Base-by-base conservation (phyloP, 2,797 vertebrate species). In the Myripristis murdjan region DNA sequence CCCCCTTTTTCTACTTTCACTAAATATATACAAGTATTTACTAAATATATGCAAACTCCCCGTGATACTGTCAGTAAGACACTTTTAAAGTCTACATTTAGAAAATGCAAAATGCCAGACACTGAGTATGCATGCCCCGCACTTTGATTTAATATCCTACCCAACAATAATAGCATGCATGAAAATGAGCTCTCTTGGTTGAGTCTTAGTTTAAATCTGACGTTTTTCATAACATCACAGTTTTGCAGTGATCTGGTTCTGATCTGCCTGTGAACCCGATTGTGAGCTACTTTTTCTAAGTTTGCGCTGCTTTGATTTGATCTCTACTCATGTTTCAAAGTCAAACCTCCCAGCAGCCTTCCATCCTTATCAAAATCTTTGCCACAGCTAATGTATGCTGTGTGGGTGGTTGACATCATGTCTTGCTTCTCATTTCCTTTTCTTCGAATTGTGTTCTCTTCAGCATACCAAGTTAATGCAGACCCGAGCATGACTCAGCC, bases 341-440 rank as follows among this genome's bases (percentile, higher is more conserved):
- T 59, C 53, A 73, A 43, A 49, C 20, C 48, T 78, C 64, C 12
- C n/a, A 33, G 59, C 33, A 48, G 31, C 9, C 35, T 54, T 49
- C 11, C 44, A 51, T 46, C 24, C 16, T 6, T 5, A 20, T 58
- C 31, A 58, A 41, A 63, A 47, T 48, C 23, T 70, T 24, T 48
- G 31, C 24, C 41, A 14, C 58, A 16, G 41, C 3, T 9, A 47
- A 54, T 6, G 16, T 43, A 28, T 33, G 18, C 12, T 35, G 28
- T 43, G 24, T 64, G 64, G 11, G 48, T 37, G 24, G 53, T n/a
- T 51, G 51, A 46, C 7, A 46, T 3, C 7, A 46, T 3, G 26
- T 43, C 55, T 14, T 6, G 33, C 23, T 49, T 43, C 2, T 41
- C 31, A 16, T 60, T 60, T 35, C 33, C 24, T 35, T 43, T 41